A percentile compares a stretch with the other conserved stretches of the same genome.
phyloP scores from a whole-genome alignment of 2,113 vertebrate species.

The Lophotis ruficrista region DNA sequence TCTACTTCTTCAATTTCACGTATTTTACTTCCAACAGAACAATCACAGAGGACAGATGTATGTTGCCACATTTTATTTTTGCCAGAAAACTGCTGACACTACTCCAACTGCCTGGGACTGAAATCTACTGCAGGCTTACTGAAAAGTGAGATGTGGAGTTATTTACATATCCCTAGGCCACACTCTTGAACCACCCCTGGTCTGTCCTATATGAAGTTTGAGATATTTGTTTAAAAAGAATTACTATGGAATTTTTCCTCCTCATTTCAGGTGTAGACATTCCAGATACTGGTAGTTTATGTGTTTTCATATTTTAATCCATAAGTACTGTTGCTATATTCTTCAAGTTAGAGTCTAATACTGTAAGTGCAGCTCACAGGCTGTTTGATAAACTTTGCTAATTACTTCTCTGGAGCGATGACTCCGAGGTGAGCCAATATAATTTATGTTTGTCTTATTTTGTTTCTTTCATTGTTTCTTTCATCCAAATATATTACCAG shows the following conservation, averaged over 20 bases:
- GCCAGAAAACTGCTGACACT: slow-evolving; percentile 29
- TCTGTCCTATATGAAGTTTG: background rate
- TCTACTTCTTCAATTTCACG: background rate
- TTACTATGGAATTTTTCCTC: background rate
- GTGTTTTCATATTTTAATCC: background rate
- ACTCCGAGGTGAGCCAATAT: background rate
- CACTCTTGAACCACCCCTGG: background rate
- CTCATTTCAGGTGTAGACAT: background rate
- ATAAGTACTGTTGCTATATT: background rate
- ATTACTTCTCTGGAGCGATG: background rate
- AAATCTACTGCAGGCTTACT: background rate
- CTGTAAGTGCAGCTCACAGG: background rate
- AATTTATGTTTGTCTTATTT: background rate
- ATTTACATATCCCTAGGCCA: slow-evolving; percentile 41
- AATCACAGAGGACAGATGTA: background rate
- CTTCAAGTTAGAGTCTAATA: background rate
- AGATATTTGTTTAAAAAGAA: background rate
- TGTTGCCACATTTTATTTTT: slow-evolving; percentile 48
- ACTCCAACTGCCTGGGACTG: background rate
- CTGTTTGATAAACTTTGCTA: background rate
- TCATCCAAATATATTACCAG: background rate
- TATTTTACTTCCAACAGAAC: background rate
- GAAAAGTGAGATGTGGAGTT: slow-evolving; percentile 21
- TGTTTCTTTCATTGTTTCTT: fast-evolving
- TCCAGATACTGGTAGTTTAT: background rate